A percentile compares a stretch with the other conserved stretches of the same genome.
These are phyloP conservation scores for Brachyalestes nurse DNA, from an alignment of 2,797 vertebrate genomes.

Conservation along the genomic window DNA sequence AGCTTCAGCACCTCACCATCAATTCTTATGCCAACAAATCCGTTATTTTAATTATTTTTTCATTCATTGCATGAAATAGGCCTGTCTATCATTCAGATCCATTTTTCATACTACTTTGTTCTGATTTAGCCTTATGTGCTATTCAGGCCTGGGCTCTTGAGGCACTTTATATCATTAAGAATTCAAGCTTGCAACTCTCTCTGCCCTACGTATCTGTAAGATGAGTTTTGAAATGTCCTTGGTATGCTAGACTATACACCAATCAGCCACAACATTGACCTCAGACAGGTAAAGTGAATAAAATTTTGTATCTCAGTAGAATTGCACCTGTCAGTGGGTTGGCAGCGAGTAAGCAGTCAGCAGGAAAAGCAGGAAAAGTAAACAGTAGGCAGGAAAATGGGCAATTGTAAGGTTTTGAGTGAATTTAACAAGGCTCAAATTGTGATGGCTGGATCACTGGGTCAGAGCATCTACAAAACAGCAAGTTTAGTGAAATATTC, in stretches of 20 bases:
- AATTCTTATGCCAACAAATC: neutral
- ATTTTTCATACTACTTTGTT: slow-evolving; percentile 31
- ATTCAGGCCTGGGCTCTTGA: slow-evolving; percentile 11
- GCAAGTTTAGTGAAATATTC: too few relatives aligned
- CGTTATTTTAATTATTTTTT: neutral
- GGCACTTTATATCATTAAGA: slow-evolving; percentile 26
- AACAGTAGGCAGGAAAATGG: too few relatives aligned
- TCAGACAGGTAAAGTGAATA: too few relatives aligned
- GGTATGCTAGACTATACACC: neutral
- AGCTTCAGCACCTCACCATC: neutral
- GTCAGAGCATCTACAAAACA: too few relatives aligned
- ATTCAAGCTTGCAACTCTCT: slow-evolving; percentile 25
- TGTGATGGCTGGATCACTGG: too few relatives aligned
- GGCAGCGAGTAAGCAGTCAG: too few relatives aligned
- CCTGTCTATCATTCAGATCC: slow-evolving; percentile 13
- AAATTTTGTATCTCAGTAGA: too few relatives aligned
- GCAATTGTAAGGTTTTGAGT: too few relatives aligned
- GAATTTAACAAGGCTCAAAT: too few relatives aligned
- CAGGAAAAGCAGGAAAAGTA: too few relatives aligned
- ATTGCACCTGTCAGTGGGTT: too few relatives aligned
- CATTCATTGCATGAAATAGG: neutral
- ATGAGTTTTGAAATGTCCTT: neutral
- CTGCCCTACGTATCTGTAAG: neutral
- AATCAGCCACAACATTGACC: too few relatives aligned
- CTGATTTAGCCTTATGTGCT: neutral